Evolutionary conservation across 2,113 vertebrate genomes (phyloP).

Genomic region (Conger conger): DNA sequence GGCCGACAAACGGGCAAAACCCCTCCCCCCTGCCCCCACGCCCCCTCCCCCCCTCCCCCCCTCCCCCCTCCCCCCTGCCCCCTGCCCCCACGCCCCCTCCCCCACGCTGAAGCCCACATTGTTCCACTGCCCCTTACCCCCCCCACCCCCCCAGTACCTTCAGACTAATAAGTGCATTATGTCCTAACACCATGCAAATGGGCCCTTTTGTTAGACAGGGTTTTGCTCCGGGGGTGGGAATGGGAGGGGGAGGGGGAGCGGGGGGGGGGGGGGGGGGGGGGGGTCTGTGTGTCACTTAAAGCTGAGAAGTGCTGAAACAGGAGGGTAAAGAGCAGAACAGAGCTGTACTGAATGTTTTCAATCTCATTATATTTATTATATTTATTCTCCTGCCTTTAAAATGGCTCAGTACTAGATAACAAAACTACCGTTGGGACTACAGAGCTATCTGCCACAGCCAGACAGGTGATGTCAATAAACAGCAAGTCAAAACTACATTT

Average conservation of each 20-base stretch:
- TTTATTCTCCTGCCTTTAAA: too few relatives aligned
- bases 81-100: neutral
- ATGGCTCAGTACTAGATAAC: too few relatives aligned
- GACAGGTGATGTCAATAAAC: too few relatives aligned
- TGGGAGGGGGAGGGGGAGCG: slow-evolving; percentile 30
- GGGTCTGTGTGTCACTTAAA: slow-evolving; percentile 53
- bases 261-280: slow-evolving; percentile 29
- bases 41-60: slow-evolving; percentile 11
- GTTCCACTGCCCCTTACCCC: slow-evolving; percentile 38
- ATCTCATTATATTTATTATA: too few relatives aligned
- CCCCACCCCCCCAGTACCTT: slow-evolving; percentile 45
- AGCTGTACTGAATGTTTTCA: neutral
- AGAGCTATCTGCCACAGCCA: too few relatives aligned
- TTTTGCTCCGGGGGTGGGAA: slow-evolving; percentile 37
- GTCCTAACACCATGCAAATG: slow-evolving; percentile 54
- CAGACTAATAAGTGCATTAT: slow-evolving; percentile 59
- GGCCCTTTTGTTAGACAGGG: slow-evolving; percentile 48
- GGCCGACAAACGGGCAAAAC: slow-evolving; percentile 37
- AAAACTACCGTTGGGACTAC: too few relatives aligned
- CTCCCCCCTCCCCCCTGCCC: slow-evolving; percentile 43
- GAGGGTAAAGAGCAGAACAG: neutral
- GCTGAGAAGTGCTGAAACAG: slow-evolving; percentile 35
- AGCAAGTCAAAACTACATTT: too few relatives aligned
- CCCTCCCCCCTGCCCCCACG: slow-evolving; percentile 16
- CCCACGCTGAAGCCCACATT: slow-evolving; percentile 37